Evolutionary conservation across 2,113 vertebrate species (phyloP).

Genomic region (Sinocyclocheilus anshuiensis): DNA sequence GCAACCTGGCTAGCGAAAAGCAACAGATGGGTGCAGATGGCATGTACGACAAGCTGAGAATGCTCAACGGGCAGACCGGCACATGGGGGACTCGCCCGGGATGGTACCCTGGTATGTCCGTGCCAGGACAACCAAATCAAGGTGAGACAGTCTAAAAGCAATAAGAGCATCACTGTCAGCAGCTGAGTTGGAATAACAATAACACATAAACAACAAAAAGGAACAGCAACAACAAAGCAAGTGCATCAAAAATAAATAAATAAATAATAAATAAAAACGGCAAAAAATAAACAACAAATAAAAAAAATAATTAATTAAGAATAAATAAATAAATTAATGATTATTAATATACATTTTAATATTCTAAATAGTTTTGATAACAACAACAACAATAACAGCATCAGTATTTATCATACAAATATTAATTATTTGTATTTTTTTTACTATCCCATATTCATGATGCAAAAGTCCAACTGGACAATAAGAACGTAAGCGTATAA

Average conservation of each 20-base stretch:
- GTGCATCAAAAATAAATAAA: too few relatives aligned
- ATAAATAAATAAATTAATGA: neutral
- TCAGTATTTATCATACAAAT: too few relatives aligned
- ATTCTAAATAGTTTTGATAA: neutral
- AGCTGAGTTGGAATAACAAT: too few relatives aligned
- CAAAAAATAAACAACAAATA: neutral
- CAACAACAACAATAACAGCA: neutral
- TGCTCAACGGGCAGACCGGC: conserved; percentile 98
- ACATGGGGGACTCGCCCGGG: conserved; percentile 96
- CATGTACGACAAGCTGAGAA: conserved; percentile 99
- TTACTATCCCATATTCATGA: neutral
- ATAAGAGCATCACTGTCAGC: conserved; percentile 19
- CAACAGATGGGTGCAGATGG: conserved; percentile 99
- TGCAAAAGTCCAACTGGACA: too few relatives aligned
- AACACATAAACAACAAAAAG: too few relatives aligned
- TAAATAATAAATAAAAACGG: too few relatives aligned
- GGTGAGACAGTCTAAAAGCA: conserved; percentile 76
- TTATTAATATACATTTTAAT: neutral
- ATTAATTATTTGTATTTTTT: neutral
- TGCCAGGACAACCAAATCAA: conserved; percentile 94
- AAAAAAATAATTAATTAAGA: neutral
- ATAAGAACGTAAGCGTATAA: too few relatives aligned
- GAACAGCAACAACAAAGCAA: neutral
- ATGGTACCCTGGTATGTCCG: conserved; percentile 96
- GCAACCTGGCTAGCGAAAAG: conserved; percentile 99